phyloP scores from a whole-genome alignment of 2,797 vertebrate genomes.

The Gallinago stenura region DNA sequence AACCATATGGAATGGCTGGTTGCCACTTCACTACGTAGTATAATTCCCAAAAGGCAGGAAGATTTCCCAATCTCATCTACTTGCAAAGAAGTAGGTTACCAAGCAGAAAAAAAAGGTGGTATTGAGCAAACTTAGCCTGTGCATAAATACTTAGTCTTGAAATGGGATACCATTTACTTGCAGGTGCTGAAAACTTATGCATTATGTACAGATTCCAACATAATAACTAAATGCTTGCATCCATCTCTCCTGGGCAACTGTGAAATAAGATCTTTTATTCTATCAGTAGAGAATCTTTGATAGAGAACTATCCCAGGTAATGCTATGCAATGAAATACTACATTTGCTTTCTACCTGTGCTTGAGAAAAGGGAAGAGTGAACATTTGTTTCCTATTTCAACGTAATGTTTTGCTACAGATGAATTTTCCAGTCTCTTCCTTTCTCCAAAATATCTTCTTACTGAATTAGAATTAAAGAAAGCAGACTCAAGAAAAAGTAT shows the following conservation, averaged over 20 bases:
- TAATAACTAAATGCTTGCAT: background rate
- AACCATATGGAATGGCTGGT: conserved; percentile 7
- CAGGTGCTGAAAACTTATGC: background rate
- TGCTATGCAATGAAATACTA: background rate
- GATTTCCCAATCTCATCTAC: background rate
- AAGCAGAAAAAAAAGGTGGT: background rate
- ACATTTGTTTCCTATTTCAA: background rate
- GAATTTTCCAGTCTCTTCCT: background rate
- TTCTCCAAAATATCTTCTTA: background rate
- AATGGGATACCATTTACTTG: background rate
- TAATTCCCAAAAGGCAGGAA: background rate
- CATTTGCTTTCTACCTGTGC: background rate
- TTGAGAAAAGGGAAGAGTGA: background rate
- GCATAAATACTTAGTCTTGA: background rate
- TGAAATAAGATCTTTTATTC: background rate
- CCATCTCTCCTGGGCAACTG: background rate
- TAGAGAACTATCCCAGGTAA: background rate
- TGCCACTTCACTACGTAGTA: background rate
- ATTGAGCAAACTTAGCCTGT: background rate
- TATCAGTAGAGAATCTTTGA: background rate
- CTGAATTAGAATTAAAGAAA: background rate
- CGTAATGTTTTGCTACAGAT: background rate
- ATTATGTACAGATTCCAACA: background rate
- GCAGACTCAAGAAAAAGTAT: background rate
- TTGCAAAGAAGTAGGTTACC: background rate